Conservation (phyloP, 2,113 vertebrate genomes). For the Trachemys scripta region DNA sequence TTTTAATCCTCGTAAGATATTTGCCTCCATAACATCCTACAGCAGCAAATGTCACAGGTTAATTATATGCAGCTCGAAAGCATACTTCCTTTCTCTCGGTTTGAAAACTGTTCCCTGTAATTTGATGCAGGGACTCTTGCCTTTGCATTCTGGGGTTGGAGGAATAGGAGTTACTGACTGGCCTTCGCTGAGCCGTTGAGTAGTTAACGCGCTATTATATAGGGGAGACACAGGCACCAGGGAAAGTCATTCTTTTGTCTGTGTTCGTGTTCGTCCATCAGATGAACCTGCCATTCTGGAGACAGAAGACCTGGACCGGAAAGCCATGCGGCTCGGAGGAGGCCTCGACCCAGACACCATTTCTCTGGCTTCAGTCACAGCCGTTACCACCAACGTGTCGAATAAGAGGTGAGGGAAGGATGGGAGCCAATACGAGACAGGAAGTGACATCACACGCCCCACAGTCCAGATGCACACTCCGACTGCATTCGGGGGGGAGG, state of each 20-base stretch:
- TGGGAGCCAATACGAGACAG: fast-evolving
- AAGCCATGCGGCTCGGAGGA: conserved; percentile 80
- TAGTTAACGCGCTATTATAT: not conserved
- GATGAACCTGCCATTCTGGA: conserved; percentile 95
- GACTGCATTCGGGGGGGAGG: not conserved
- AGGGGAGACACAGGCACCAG: not conserved
- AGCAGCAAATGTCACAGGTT: fast-evolving
- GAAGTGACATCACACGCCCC: not conserved
- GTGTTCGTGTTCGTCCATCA: conserved; percentile 45
- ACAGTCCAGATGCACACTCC: not conserved
- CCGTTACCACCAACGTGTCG: conserved; percentile 96
- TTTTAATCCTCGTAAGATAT: not conserved
- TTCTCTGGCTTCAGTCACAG: conserved; percentile 95
- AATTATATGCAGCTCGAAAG: not conserved
- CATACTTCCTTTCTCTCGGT: not conserved
- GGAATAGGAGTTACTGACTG: not conserved
- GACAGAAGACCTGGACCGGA: conserved; percentile 89
- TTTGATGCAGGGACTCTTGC: not conserved
- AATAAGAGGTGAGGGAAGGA: conserved; percentile 89
- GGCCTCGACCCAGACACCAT: conserved; percentile 89
- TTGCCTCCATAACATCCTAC: fast-evolving
- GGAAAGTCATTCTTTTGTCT: not conserved
- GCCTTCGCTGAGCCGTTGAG: not conserved
- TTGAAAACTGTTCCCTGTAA: not conserved
- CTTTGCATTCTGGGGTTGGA: not conserved